A percentile compares a stretch with the other conserved stretches of the same genome.
phyloP scores from a whole-genome alignment of 1,140 invertebrate species.

The Neotoxoptera formosana region DNA sequence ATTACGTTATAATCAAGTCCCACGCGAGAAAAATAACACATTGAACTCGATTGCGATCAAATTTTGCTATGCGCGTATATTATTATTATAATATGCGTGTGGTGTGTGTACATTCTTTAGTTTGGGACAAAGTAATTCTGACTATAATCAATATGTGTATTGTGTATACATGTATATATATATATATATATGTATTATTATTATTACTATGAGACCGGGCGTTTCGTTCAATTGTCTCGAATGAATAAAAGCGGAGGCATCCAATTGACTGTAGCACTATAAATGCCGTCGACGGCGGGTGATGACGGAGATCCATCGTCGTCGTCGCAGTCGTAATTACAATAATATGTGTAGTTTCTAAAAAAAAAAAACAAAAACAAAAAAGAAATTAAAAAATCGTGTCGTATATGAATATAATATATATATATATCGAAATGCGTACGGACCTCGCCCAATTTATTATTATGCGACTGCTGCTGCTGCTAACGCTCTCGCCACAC shows the following conservation, averaged over 20 bases:
- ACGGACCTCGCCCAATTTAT: neutral
- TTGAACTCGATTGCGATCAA: conserved; percentile 12
- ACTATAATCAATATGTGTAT: conserved; percentile 40
- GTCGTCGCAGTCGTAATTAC: neutral
- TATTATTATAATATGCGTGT: neutral
- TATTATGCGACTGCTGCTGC: neutral
- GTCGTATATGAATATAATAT: neutral
- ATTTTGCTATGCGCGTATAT: neutral
- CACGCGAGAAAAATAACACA: neutral
- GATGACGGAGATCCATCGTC: neutral
- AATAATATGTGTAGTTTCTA: neutral
- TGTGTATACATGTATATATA: neutral
- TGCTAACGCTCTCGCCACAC: neutral
- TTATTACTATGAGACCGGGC: neutral
- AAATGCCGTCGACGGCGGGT: conserved; percentile 27
- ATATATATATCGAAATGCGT: neutral
- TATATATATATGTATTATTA: neutral
- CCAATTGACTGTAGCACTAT: conserved; percentile 46
- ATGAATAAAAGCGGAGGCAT: conserved; percentile 26
- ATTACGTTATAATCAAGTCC: neutral
- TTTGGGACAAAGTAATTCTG: conserved; percentile 35
- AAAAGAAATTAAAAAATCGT: neutral
- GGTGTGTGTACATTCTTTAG: conserved; percentile 7
- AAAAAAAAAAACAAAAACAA: conserved; percentile 17
- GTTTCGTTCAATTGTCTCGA: conserved; percentile 31